phyloP scores from a whole-genome alignment of 2,888 invertebrate genomes.

The Latrodectus hesperus region DNA sequence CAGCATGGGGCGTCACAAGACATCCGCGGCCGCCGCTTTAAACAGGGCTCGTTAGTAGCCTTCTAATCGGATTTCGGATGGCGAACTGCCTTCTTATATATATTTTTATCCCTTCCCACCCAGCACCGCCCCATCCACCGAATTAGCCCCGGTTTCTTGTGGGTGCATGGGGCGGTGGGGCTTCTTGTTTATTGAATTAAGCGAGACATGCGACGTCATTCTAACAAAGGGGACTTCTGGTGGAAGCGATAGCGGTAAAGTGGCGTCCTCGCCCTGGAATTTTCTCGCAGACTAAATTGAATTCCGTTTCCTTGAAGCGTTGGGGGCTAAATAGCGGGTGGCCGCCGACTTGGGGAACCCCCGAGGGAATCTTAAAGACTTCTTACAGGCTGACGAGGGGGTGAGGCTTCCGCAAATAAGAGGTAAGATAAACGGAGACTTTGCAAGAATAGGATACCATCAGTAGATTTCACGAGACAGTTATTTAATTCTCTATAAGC shows the following conservation, averaged over 20 bases:
- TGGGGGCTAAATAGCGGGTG: constrained; percentile 45
- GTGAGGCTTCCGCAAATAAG: constrained; percentile 15
- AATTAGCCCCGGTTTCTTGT: constrained; percentile 41
- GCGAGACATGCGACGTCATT: constrained; percentile 55
- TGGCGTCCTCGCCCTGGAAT: constrained; percentile 5
- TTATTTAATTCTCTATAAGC: not conserved
- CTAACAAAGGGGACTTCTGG: constrained; percentile 53
- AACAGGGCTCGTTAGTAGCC: constrained; percentile 65
- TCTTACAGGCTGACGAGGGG: constrained; percentile 15
- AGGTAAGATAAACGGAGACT: not conserved
- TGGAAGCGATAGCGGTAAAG: constrained; percentile 46
- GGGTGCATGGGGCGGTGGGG: constrained; percentile 22
- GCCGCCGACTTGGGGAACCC: constrained; percentile 39
- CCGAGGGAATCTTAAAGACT: constrained; percentile 55
- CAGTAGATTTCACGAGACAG: not conserved
- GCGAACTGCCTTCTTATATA: constrained; percentile 46
- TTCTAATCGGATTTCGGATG: constrained; percentile 59
- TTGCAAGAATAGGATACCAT: not conserved
- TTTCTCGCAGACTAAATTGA: constrained; percentile 54
- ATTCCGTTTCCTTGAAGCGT: constrained; percentile 49
- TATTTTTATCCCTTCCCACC: constrained; percentile 16
- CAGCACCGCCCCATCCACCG: not conserved
- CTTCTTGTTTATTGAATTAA: constrained; percentile 64
- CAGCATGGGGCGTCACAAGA: constrained; percentile 40
- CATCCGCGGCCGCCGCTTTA: constrained; percentile 51